Percentiles rank a stretch among this genome's conserved stretches.
Conservation (phyloP, 2,888 invertebrate genomes). For the Mimachlamys varia region DNA sequence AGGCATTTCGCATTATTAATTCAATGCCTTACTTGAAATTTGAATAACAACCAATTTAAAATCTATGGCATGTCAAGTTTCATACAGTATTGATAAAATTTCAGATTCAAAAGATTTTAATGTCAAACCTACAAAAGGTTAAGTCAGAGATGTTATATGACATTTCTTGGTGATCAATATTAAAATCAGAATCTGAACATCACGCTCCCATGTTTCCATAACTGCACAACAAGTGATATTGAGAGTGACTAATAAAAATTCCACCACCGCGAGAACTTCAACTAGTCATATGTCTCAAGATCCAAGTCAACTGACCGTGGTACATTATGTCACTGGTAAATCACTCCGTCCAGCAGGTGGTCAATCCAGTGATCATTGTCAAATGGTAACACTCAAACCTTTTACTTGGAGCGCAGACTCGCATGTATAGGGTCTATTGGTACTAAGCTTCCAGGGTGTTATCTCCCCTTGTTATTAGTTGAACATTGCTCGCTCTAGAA, state of each 20-base stretch:
- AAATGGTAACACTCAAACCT: not conserved
- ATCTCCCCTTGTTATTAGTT: not conserved
- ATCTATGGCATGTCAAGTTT: too few species aligned
- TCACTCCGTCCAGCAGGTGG: slow-evolving; percentile 31
- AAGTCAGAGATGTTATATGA: not conserved
- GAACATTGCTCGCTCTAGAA: not conserved
- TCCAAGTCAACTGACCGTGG: not conserved
- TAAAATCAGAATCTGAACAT: not conserved
- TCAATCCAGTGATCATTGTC: not conserved
- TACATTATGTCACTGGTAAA: not conserved
- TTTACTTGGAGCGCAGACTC: not conserved
- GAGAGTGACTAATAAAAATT: not conserved
- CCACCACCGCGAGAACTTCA: not conserved
- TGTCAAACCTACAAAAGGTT: too few species aligned
- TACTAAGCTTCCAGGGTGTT: not conserved
- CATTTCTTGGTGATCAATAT: not conserved
- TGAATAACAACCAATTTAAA: too few species aligned
- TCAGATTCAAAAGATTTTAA: too few species aligned
- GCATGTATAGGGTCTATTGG: not conserved
- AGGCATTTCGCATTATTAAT: too few species aligned
- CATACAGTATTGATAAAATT: too few species aligned
- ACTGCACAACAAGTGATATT: not conserved
- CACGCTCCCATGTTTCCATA: not conserved
- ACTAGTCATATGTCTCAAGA: not conserved
- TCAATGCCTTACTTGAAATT: too few species aligned